These are phyloP conservation scores for Diabrotica undecimpunctata DNA, from an alignment of 1,140 invertebrate genomes.

Conservation along the genomic window DNA sequence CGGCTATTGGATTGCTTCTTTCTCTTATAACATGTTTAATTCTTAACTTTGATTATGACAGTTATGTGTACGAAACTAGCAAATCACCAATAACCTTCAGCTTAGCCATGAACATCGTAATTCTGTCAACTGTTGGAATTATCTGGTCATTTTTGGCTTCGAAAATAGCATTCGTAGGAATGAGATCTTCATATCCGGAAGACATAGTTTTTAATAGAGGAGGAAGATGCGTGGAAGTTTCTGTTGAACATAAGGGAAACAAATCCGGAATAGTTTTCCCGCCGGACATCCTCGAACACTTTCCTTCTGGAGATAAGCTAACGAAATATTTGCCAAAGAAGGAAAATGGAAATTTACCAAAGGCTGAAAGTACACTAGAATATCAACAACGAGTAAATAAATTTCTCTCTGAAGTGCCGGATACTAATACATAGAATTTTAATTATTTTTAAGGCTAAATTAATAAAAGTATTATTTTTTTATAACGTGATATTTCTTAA, in stretches of 20 bases:
- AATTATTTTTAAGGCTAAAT: not conserved
- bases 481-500: too few species aligned
- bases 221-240: conserved; percentile 50
- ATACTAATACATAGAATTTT: not conserved
- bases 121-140: conserved; percentile 56
- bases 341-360: conserved; percentile 51
- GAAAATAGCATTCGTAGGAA: conserved; percentile 58
- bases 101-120: conserved; percentile 57
- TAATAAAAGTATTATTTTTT: too few species aligned
- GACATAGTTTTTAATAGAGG: conserved; percentile 42
- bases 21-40: conserved; percentile 20
- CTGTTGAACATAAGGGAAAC: conserved; percentile 51
- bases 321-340: conserved; percentile 53
- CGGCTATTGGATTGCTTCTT: conserved; percentile 39
- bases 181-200: conserved; percentile 58
- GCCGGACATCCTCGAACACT: conserved; percentile 53
- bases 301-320: conserved; percentile 48
- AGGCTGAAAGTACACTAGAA: conserved; percentile 45
- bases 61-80: conserved; percentile 5
- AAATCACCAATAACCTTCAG: conserved; percentile 37
- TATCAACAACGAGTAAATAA: conserved; percentile 42
- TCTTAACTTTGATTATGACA: conserved; percentile 19
- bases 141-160: conserved; percentile 59
- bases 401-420: conserved; percentile 33
- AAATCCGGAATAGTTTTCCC: conserved; percentile 42